phyloP scores from a whole-genome alignment of 2,113 vertebrate genomes.

The Ctenodactylus gundi region DNA sequence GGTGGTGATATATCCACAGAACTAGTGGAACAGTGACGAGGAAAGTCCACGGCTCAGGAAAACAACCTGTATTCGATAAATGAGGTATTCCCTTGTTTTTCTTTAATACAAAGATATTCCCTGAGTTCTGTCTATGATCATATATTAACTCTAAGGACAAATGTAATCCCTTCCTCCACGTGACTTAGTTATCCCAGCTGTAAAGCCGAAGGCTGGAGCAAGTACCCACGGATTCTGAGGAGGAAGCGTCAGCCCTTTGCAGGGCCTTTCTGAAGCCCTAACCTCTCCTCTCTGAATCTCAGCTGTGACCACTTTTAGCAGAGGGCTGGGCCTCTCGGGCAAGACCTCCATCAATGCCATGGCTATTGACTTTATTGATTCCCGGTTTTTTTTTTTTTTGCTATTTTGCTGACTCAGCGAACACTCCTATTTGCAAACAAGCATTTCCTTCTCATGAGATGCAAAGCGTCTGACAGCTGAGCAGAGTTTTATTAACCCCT shows the following conservation, averaged over 20 bases:
- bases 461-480: neutral
- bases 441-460: slow-evolving; percentile 12
- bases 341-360: slow-evolving; percentile 76
- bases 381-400: too few relatives aligned
- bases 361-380: slow-evolving; percentile 78
- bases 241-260: neutral
- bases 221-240: neutral
- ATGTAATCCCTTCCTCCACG: neutral
- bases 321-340: neutral
- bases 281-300: neutral
- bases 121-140: neutral
- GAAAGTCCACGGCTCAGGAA: neutral
- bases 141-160: neutral
- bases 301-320: slow-evolving; percentile 41
- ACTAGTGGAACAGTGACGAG: neutral
- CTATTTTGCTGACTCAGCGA: slow-evolving; percentile 68
- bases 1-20: neutral
- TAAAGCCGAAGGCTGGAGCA: neutral
- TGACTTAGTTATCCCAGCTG: neutral
- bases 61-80: neutral
- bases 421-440: slow-evolving; percentile 37
- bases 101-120: neutral
- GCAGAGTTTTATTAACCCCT: slow-evolving; percentile 5
- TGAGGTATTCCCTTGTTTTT: neutral
- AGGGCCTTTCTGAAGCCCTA: neutral